A percentile compares a stretch with the other conserved stretches of the same genome.
Conservation (phyloP, 2,888 invertebrate genomes). For the Idaea biselata region DNA sequence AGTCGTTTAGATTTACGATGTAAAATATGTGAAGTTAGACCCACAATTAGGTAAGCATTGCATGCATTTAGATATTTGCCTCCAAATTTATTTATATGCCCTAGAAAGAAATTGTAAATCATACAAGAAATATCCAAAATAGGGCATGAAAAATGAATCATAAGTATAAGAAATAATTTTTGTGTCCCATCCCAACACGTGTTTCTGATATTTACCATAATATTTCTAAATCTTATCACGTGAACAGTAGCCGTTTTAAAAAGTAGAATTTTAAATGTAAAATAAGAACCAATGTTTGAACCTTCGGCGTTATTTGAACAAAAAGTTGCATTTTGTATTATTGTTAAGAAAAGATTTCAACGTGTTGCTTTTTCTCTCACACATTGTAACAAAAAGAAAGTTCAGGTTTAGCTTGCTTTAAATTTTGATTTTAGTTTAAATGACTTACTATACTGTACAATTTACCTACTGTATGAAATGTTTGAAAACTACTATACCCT, state of each 20-base stretch:
- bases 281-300: not conserved
- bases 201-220: not conserved
- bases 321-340: not conserved
- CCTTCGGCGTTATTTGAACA: not conserved
- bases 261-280: not conserved
- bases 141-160: not conserved
- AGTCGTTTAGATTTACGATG: too few species aligned
- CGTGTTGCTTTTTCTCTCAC: conserved; percentile 8
- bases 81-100: not conserved
- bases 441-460: too few species aligned
- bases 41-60: too few species aligned
- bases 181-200: not conserved
- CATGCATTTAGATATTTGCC: too few species aligned
- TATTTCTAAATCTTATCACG: not conserved
- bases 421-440: not conserved
- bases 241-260: not conserved
- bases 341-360: conserved; percentile 17
- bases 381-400: not conserved
- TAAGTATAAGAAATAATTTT: not conserved
- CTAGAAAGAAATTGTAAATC: not conserved
- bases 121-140: not conserved
- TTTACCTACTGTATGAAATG: too few species aligned
- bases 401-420: not conserved
- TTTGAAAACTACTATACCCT: too few species aligned
- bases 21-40: too few species aligned